Base-by-base conservation (phyloP, 2,888 invertebrate genomes). In the Arge pagana region DNA sequence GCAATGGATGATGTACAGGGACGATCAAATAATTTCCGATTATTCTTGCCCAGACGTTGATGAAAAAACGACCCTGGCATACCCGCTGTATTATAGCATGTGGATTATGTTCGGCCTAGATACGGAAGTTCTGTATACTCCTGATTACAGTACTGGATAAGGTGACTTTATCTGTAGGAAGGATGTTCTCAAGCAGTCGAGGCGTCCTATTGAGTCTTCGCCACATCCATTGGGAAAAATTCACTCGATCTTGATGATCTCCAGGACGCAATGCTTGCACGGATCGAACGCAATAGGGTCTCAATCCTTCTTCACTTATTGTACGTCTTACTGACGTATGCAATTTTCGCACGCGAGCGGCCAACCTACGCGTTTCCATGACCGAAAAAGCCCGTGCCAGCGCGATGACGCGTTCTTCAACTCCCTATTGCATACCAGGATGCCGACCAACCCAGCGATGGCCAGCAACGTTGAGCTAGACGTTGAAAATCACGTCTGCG, bases 41-140 rank as follows among this genome's bases (percentile, higher is more conserved):
- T 23, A 59, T 56, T 39, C 53, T 53, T 55, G 56, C 53, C 63
- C 59, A 59, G 37, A 56, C 54, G 37, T 60, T 60, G 10, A 57
- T 31, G 13, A 54, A 49, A 48, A 62, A 62, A 21, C 51, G 55
- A 35, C 56, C 53, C 45, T 60, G 55, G 35, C 40, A 33, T 28
- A 55, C 33, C 15, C 37, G 49, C 48, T 60, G 53, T 53, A 49
- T 42, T 23, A 56, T 54, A 24, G 52, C 53, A 50, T 53, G 57
- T 11, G 52, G 53, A 43, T 57, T 58, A 8, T 56, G 39, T 40
- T 53, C 49, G 21, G 50, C 52, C 55, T 57, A 58, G 40, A 56
- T 48, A 43, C 56, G 59, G 37, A 55, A 31, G 36, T 57, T 61
- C 30, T 57, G 54, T 30, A 52, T 41, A 50, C 58, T 59, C 19